Evolutionary conservation across 2,888 invertebrate genomes (phyloP), one percentile per base, ranked within the genome.

Genomic region (Meta bourneti): DNA sequence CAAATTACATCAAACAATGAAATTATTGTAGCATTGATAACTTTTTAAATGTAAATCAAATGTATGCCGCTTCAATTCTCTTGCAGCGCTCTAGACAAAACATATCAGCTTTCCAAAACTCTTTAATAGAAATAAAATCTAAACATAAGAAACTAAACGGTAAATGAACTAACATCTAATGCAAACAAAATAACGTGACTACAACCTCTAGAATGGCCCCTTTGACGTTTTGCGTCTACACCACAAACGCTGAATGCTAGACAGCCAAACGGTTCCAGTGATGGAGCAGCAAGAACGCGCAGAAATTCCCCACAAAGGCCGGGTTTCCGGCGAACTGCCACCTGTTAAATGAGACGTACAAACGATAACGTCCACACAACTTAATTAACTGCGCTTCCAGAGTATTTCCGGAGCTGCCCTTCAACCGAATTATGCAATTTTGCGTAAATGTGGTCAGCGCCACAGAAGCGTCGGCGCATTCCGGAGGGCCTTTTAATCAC

Each of bases 311-410:
- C 13, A 16, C 49, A 49, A 49, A 77, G n/a, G 49, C 51, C 77
- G 51, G 16, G 48, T 51, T 77, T 77, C 77, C 77, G 83, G 49
- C 51, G 16, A 20, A 51, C 48, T 83, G 71, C 72, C 71, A n/a
- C 51, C 19, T 49, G 83, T 49, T 71, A 83, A 83, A 83, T 83
- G 83, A 83, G 83, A 72, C 83, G 70, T 52, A 19, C 49, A 49
- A 51, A 83, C 49, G 83, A 83, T 83, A 83, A 83, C 83, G 72
- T 51, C 71, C 51, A 70, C 52, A 7, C 71, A 89, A 78, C 89
- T 78, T 89, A 89, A 89, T 83, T 83, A 89, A 89, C 83, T 78
- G 54, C 77, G 48, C 82, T 83, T 74, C 71, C 49, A 48, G 20
- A n/a, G 48, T 8, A 19, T 72, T 11, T 69, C 72, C 48, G 48